phyloP scores from a whole-genome alignment of 2,888 invertebrate genomes.

The Lacanobia oleracea region DNA sequence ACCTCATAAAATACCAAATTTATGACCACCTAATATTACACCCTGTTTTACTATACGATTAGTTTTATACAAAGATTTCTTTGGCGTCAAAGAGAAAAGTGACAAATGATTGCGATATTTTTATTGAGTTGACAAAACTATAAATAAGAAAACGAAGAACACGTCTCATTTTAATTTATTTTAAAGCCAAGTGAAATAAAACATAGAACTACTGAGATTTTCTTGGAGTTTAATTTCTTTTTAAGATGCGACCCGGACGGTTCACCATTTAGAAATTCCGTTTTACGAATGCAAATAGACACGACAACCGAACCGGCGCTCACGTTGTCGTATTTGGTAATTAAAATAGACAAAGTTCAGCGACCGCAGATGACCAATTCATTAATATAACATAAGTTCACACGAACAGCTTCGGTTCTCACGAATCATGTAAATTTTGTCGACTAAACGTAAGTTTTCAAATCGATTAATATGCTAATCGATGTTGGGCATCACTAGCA shows the following conservation, averaged over 20 bases:
- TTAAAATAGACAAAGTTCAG: slow-evolving; percentile 85
- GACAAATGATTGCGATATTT: slow-evolving; percentile 51
- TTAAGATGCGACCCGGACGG: slow-evolving; percentile 26
- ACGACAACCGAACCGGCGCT: slow-evolving; percentile 65
- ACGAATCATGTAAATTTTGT: slow-evolving; percentile 91
- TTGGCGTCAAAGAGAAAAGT: slow-evolving; percentile 32
- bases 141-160: slow-evolving; percentile 26
- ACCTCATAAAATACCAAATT: slow-evolving; percentile 69
- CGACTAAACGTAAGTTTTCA: slow-evolving; percentile 90
- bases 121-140: slow-evolving; percentile 40
- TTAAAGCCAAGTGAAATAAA: slow-evolving; percentile 16
- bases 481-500: slow-evolving; percentile 86
- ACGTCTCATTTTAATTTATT: slow-evolving; percentile 42
- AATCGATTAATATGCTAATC: slow-evolving; percentile 90
- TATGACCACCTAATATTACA: slow-evolving; percentile 55
- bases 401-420: slow-evolving; percentile 88
- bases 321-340: slow-evolving; percentile 75
- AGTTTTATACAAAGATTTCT: slow-evolving; percentile 13
- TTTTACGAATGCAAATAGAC: slow-evolving; percentile 58
- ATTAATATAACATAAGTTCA: slow-evolving; percentile 90
- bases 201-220: slow-evolving; percentile 5
- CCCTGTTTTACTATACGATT: slow-evolving; percentile 32
- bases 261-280: slow-evolving; percentile 40
- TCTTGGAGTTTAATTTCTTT: slow-evolving; percentile 18
- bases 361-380: slow-evolving; percentile 88